These are phyloP conservation scores for Metopia argyrocephala DNA, from an alignment of 2,888 invertebrate genomes.

Conservation along the genomic window DNA sequence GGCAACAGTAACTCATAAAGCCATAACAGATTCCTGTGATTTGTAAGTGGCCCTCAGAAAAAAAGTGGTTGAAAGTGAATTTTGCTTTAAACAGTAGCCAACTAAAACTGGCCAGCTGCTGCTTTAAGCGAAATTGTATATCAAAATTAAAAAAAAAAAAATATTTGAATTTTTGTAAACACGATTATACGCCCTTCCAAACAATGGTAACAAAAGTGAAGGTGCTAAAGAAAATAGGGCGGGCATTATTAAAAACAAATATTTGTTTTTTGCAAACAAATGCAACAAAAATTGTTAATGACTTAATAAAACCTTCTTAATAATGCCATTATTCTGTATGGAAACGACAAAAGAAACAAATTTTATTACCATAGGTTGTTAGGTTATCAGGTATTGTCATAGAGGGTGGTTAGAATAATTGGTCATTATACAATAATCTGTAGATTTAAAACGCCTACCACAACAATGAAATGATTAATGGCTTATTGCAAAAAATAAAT, in stretches of 20 bases:
- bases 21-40: too few relatives aligned
- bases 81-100: background rate
- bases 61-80: background rate
- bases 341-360: background rate
- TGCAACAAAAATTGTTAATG: background rate
- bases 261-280: background rate
- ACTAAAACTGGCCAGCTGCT: constrained; percentile 5
- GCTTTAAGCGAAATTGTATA: background rate
- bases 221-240: background rate
- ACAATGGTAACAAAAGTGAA: background rate
- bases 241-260: background rate
- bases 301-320: background rate
- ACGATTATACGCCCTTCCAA: constrained; percentile 34
- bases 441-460: background rate
- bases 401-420: background rate
- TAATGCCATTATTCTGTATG: background rate
- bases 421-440: too few relatives aligned
- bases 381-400: too few relatives aligned
- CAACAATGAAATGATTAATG: too few relatives aligned
- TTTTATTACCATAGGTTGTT: too few relatives aligned
- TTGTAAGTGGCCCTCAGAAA: too few relatives aligned
- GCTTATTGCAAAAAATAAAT: background rate
- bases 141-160: background rate
- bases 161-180: constrained; percentile 30
- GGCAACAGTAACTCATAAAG: too few relatives aligned